These are phyloP conservation scores for Barbus barbus DNA, from an alignment of 2,113 vertebrate genomes.

Conservation along the genomic window DNA sequence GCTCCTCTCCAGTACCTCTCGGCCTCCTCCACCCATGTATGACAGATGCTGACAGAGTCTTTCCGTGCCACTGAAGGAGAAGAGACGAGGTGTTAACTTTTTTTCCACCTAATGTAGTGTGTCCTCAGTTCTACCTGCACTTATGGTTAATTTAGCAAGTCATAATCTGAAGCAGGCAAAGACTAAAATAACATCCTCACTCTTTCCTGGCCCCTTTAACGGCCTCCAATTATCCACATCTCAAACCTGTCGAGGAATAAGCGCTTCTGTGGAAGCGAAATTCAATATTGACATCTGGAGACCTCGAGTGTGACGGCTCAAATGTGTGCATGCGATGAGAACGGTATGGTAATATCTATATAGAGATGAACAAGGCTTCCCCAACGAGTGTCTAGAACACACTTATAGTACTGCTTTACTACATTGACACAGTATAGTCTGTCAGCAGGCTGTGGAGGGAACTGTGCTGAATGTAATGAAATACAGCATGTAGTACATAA, in stretches of 20 bases:
- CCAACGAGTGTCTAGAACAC: not conserved
- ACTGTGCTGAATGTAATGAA: not conserved
- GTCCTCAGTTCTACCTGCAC: constrained; percentile 43
- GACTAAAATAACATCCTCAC: constrained; percentile 47
- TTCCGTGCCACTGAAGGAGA: constrained; percentile 20
- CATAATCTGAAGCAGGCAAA: constrained; percentile 39
- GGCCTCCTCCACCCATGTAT: constrained; percentile 8
- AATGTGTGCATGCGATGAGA: not conserved
- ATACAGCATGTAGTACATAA: not conserved
- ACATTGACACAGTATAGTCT: not conserved
- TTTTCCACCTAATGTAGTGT: constrained; percentile 41
- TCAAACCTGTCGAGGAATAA: not conserved
- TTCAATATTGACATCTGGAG: constrained; percentile 18
- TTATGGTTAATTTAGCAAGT: constrained; percentile 44
- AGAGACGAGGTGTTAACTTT: not conserved
- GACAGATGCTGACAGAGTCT: constrained; percentile 48
- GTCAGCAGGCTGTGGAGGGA: not conserved
- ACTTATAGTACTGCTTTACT: not conserved
- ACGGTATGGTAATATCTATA: not conserved
- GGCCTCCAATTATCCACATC: constrained; percentile 44
- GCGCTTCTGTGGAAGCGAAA: not conserved
- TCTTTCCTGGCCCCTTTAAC: not conserved
- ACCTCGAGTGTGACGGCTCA: not conserved
- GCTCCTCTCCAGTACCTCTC: not conserved
- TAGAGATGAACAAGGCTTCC: constrained; percentile 1